Base-by-base conservation (phyloP, 23 tunicate species). In the Ciona savignyi region DNA sequence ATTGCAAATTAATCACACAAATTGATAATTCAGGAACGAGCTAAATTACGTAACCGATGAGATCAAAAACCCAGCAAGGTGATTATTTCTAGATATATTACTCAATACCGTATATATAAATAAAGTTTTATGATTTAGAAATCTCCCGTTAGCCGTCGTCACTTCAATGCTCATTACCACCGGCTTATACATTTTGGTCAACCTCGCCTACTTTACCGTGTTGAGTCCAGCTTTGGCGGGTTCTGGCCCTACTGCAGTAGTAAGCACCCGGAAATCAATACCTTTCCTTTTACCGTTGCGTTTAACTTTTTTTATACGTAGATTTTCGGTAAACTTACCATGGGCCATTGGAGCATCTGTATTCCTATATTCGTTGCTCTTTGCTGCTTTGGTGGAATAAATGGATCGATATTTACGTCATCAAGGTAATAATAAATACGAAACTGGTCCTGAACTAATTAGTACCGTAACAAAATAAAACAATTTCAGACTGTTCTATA, bases 151-250 rank as follows among this genome's bases (percentile, higher is more conserved):
- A n/a, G 51, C 89, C 2, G 77, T 83, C 27, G 60, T 60, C 19
- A 20, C 80, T 2, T 68, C 76, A 30, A 68, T 76, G 27, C 30
- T 72, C 29, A 25, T 70, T 11, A 77, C 62, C 9, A 76, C 81
- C 1, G 70, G 68, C 25, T 56, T 83, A 30, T 83, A 76, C 60
- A 35, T 76, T 34, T 30, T 63, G 1, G 82, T 83, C 1, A 83
- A 83, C 35, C 62, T 83, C 32, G 75, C 89, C 6, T 83, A 83
- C 28, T 83, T 83, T 56, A 83, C 89, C 23, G 76, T 83, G 26
- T 35, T 83, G 68, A 30, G 67, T 27, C 77, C 77, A 20, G 64
- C 71, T n/a, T 63, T 80, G 77, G 72, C 9, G 21, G 70, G 51
- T 0, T 21, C 60, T 19, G 77, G 63, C 0, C 77, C 85, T 23